These are phyloP conservation scores for Thalassarche chlororhynchos DNA, from an alignment of 2,113 vertebrate species.

Conservation along the genomic window DNA sequence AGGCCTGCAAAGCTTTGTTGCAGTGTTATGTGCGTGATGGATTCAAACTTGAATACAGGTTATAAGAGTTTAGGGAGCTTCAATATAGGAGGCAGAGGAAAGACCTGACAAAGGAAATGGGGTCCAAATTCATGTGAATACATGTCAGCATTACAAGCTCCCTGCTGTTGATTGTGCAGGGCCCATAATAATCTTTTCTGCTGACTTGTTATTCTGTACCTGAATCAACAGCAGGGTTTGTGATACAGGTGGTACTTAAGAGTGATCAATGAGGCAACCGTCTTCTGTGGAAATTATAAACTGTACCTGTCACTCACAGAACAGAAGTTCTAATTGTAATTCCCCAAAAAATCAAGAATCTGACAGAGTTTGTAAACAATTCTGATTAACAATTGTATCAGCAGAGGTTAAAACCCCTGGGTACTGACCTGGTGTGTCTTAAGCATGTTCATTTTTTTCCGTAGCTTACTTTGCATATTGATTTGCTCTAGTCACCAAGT, in stretches of 20 bases:
- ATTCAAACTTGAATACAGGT: not conserved
- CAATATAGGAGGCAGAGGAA: not conserved
- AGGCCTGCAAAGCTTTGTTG: not conserved
- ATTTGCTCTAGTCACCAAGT: not conserved
- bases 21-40: fast-evolving
- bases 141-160: not conserved
- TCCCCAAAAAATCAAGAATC: not conserved
- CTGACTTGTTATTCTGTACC: not conserved
- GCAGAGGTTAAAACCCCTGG: not conserved
- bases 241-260: not conserved
- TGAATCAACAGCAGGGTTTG: not conserved
- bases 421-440: not conserved
- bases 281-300: not conserved
- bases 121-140: not conserved
- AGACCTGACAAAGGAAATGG: not conserved
- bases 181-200: not conserved
- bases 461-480: not conserved
- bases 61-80: not conserved
- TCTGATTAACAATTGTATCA: not conserved
- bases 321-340: not conserved
- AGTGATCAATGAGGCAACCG: not conserved
- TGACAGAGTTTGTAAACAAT: not conserved
- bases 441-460: not conserved
- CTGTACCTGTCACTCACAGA: not conserved
- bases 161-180: not conserved